A percentile compares a stretch with the other conserved stretches of the same genome.
phyloP scores from a whole-genome alignment of 2,113 vertebrate genomes.

The Phyllopteryx taeniolatus region DNA sequence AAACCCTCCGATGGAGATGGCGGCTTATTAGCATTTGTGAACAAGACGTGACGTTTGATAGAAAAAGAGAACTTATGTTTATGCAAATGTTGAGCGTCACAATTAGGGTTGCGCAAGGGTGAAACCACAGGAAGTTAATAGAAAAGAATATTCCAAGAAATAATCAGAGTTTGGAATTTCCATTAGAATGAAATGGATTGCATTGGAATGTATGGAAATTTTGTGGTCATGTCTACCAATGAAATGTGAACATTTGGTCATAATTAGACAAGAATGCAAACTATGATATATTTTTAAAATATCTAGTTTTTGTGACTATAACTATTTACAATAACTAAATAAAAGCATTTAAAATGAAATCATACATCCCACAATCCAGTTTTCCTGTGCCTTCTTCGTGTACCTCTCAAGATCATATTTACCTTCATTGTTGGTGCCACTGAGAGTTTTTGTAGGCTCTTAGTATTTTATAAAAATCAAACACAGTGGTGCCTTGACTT shows the following conservation, averaged over 20 bases:
- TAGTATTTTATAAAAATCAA: too few species aligned
- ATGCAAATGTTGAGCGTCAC: neutral
- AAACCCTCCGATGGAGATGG: conserved; percentile 54
- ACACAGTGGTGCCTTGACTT: too few species aligned
- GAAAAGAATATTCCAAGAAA: neutral
- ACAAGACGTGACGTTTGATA: neutral
- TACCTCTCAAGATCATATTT: too few species aligned
- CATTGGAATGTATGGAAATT: too few species aligned
- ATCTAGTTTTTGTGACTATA: neutral
- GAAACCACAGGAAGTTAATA: neutral
- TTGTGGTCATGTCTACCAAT: too few species aligned
- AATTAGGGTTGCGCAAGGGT: neutral
- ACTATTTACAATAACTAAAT: too few species aligned
- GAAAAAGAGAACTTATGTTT: neutral
- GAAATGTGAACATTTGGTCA: neutral
- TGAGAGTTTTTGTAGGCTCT: too few species aligned
- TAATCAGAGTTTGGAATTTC: neutral
- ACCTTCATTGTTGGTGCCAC: too few species aligned
- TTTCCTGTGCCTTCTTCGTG: too few species aligned
- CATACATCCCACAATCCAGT: too few species aligned
- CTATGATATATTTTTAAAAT: neutral
- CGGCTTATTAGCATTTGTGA: conserved; percentile 40
- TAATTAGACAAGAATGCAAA: neutral
- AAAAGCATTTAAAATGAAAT: too few species aligned
- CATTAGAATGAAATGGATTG: neutral